Conservation (phyloP, 1,140 invertebrate species). For the Heliconius melpomene region DNA sequence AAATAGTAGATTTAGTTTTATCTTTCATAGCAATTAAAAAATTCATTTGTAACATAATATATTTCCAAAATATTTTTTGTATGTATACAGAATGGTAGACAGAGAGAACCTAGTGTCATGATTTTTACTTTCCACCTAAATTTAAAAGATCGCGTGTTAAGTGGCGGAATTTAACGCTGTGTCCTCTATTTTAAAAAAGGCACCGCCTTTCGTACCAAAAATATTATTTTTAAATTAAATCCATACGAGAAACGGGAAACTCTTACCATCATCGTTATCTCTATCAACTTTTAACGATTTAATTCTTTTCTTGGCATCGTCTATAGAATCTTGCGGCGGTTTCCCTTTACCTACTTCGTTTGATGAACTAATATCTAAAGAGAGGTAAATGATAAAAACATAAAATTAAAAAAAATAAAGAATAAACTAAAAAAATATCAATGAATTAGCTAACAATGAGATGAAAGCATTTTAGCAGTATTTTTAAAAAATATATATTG, state of each 20-base stretch:
- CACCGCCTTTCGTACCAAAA: no score
- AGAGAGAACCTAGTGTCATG: no score
- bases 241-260: constrained; percentile 7
- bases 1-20: no score
- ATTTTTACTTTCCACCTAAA: no score
- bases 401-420: constrained; percentile 33
- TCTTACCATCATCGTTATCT: constrained; percentile 78
- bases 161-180: no score
- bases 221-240: no score
- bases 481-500: neutral
- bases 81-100: no score
- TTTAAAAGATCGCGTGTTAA: no score
- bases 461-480: neutral
- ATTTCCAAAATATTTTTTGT: no score
- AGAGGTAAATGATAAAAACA: constrained; percentile 44
- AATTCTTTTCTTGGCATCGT: constrained; percentile 71
- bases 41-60: no score
- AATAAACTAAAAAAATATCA: neutral
- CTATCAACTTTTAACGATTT: constrained; percentile 75
- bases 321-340: constrained; percentile 67
- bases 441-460: neutral
- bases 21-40: no score
- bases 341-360: constrained; percentile 63
- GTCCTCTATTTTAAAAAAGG: no score
- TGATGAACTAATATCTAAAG: constrained; percentile 62